Evolutionary conservation across 2,113 vertebrate genomes (phyloP).

Genomic region (Cebus imitator): DNA sequence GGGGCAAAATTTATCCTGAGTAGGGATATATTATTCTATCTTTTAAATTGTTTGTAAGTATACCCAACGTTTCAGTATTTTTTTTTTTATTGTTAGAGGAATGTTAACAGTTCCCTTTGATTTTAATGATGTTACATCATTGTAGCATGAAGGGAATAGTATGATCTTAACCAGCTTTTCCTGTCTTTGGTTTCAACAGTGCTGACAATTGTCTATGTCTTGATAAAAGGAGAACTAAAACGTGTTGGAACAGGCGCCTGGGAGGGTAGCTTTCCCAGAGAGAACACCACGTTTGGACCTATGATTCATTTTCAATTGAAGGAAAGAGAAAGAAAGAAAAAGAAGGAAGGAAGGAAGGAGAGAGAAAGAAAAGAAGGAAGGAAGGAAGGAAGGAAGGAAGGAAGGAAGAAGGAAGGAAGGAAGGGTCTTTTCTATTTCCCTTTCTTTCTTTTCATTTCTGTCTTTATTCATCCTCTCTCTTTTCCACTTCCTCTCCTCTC

Average conservation of each 20-base stretch:
- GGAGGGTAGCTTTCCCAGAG: neutral
- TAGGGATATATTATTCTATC: neutral
- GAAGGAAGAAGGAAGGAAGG: too few species aligned
- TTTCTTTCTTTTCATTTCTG: too few species aligned
- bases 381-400: too few species aligned
- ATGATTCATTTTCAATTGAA: neutral
- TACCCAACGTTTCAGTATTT: neutral
- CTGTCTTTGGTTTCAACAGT: neutral
- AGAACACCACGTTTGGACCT: neutral
- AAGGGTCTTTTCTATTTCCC: rapidly evolving
- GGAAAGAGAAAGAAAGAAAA: too few species aligned
- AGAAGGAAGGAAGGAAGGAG: rapidly evolving
- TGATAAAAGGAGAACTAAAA: neutral
- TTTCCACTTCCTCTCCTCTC: neutral
- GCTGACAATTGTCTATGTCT: neutral
- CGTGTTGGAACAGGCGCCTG: too few species aligned
- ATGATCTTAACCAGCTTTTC: neutral
- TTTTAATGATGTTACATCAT: neutral
- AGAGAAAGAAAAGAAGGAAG: rapidly evolving
- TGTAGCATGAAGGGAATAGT: neutral
- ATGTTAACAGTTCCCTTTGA: neutral
- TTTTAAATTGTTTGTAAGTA: neutral
- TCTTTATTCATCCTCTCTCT: rapidly evolving
- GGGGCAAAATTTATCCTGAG: neutral
- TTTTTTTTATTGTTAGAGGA: neutral